Evolutionary conservation across 2,888 invertebrate genomes (phyloP), one percentile per base, ranked within the genome.

Genomic region (Acrocera orbiculus): DNA sequence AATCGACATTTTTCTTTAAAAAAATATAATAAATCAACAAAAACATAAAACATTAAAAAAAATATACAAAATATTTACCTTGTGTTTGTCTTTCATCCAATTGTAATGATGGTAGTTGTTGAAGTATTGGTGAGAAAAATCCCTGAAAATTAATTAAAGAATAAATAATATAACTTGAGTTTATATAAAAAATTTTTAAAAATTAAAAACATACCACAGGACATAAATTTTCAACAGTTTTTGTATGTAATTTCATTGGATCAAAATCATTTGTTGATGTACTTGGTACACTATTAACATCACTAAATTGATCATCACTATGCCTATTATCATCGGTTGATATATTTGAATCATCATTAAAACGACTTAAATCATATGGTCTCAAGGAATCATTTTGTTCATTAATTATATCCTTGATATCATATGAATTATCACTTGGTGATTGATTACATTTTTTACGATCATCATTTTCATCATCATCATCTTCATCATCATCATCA

Each of bases 81-180:
- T 40, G 41, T 20, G 44, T 26, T 31, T 44, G 44, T 20, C 41
- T 42, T 25, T 46, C 46, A 19, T 45, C 44, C 26, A 28, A 37
- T 36, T 43, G 42, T 19, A 44, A 28, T 32, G 40, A 39, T 3
- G 39, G 40, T 36, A 45, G 40, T 27, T 46, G 44, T 29, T 44
- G 30, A 15, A n/a, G n/a, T 34, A 43, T 38, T 24, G 44, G 42
- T 34, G 42, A 42, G 29, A 42, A 42, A 20, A 42, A 39, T 22
- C 32, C 40, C 43, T 43, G 33, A 14, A n/a, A 28, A 19, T 5
- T n/a, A 23, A 15, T 23, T 14, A 34, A 27, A 9, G n/a, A 26
- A 20, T 17, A 8, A 30, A 30, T 19, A 7, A 11, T 22, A 11
- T 11, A 20, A 30, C 15, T 5, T 8, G n/a, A 9, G n/a, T 7